Conservation (phyloP, 2,888 invertebrate species). For the Cantharis rustica region DNA sequence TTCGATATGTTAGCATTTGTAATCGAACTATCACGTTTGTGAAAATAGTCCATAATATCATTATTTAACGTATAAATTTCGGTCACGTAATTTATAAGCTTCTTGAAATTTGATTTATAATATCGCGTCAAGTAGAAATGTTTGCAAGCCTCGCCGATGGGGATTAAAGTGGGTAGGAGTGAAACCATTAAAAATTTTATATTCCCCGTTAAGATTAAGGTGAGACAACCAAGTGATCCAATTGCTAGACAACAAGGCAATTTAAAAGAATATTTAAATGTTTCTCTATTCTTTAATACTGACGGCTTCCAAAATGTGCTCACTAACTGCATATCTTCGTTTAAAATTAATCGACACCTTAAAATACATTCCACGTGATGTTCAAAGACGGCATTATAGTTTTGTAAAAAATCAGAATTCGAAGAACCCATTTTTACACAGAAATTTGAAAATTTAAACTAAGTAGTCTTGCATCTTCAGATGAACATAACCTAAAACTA, state of each 20-base stretch:
- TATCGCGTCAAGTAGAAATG: neutral
- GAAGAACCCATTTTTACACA: neutral
- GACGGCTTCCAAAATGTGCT: slow-evolving; percentile 15
- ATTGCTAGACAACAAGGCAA: neutral
- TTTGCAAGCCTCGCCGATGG: neutral
- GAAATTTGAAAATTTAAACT: neutral
- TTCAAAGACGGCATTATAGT: slow-evolving; percentile 4
- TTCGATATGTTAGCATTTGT: neutral
- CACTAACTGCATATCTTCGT: slow-evolving; percentile 18
- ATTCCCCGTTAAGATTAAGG: neutral
- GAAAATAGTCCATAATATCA: neutral
- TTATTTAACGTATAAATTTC: neutral
- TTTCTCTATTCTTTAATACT: neutral
- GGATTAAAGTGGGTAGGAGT: neutral
- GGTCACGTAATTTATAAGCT: neutral
- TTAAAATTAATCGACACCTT: slow-evolving; percentile 10
- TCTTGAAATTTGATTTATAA: slow-evolving; percentile 14
- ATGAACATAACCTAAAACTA: neutral
- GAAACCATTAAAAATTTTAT: slow-evolving; percentile 5
- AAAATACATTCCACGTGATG: slow-evolving; percentile 21
- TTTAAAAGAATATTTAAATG: neutral
- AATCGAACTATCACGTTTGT: neutral
- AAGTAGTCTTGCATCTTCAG: neutral
- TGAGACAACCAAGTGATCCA: neutral
- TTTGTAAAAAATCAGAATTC: slow-evolving; percentile 7